Conservation (phyloP, 2,113 vertebrate species). For the Todiramphus chloris region DNA sequence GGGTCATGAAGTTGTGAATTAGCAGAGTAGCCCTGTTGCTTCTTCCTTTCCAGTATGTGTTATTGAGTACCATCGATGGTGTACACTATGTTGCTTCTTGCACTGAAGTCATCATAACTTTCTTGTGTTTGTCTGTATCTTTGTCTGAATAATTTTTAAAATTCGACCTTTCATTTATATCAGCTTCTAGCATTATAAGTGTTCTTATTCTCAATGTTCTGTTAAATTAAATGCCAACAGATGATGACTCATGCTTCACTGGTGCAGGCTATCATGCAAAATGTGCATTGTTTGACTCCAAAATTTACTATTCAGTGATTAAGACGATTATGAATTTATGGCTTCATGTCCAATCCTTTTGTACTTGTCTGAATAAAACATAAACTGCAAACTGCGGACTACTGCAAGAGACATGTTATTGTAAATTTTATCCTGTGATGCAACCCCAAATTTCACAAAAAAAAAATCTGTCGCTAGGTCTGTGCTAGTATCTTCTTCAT, state of each 20-base stretch:
- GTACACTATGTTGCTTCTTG: neutral
- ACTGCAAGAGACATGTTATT: neutral
- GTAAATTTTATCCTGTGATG: neutral
- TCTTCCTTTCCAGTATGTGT: neutral
- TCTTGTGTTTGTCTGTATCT: neutral
- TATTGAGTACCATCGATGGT: neutral
- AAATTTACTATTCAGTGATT: neutral
- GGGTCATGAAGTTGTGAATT: neutral
- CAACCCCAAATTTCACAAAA: neutral
- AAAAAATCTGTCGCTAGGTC: neutral
- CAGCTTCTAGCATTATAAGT: neutral
- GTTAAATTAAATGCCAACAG: constrained; percentile 2
- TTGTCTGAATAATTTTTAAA: neutral
- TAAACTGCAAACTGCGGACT: neutral
- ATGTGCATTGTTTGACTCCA: neutral
- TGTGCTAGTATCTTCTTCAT: neutral
- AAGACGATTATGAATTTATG: neutral
- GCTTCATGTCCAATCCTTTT: neutral
- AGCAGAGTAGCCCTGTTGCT: neutral
- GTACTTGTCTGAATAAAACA: neutral
- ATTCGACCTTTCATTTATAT: neutral
- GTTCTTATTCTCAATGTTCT: neutral
- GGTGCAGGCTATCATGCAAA: neutral
- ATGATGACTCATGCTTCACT: neutral
- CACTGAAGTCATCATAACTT: neutral